phyloP scores from a whole-genome alignment of 2,113 vertebrate genomes.

The Neofelis nebulosa region DNA sequence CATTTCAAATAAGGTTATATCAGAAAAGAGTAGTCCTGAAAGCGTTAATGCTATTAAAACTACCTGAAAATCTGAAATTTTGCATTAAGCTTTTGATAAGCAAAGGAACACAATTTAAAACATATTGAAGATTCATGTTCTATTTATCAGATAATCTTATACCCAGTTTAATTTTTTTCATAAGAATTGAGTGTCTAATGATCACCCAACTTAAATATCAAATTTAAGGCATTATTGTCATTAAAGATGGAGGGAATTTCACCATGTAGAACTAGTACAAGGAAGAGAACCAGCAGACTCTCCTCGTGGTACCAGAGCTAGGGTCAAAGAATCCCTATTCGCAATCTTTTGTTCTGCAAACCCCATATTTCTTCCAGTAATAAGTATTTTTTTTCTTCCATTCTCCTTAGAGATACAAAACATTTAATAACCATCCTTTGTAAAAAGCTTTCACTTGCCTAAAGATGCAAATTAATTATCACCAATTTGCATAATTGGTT shows the following conservation, averaged over 20 bases:
- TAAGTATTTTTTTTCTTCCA: neutral
- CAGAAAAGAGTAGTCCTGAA: neutral
- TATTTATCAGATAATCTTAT: neutral
- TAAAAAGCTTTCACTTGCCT: slow-evolving; percentile 21
- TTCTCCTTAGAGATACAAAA: neutral
- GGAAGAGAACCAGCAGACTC: neutral
- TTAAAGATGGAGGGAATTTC: neutral
- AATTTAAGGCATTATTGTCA: neutral
- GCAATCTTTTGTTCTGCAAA: slow-evolving; percentile 32
- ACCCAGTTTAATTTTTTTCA: neutral
- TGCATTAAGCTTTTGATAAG: neutral
- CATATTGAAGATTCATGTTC: neutral
- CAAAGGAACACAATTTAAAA: neutral
- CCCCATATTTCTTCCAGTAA: slow-evolving; percentile 1
- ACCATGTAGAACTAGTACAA: neutral
- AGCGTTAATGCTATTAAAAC: slow-evolving; percentile 9
- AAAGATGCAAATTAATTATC: slow-evolving; percentile 46
- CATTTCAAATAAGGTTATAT: neutral
- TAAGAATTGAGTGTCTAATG: neutral
- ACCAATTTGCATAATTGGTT: neutral
- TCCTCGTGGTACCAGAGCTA: neutral
- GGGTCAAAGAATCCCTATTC: neutral
- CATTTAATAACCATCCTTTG: neutral
- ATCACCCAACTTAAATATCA: neutral
- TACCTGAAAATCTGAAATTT: neutral